These are phyloP conservation scores for Scomberomorus guttatus DNA, from an alignment of 2,797 vertebrate species.

Conservation along the genomic window DNA sequence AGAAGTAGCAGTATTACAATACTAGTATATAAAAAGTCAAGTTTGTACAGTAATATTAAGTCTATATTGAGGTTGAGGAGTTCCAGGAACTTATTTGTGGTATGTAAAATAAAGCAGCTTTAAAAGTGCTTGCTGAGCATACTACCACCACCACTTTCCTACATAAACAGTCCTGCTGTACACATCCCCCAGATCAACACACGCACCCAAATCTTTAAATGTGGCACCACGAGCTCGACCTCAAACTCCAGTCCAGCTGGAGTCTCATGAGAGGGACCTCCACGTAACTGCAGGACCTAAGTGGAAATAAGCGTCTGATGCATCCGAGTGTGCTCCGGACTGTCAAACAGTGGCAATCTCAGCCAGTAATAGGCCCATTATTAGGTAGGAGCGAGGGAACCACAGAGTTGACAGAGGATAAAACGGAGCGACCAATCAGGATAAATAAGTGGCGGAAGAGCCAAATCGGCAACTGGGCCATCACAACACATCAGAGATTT, in stretches of 20 bases:
- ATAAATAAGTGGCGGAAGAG: slow-evolving; percentile 81
- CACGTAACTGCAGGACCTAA: slow-evolving; percentile 29
- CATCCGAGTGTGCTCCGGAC: slow-evolving; percentile 50
- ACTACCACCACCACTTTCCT: slow-evolving; percentile 5
- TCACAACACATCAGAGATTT: slow-evolving; percentile 73
- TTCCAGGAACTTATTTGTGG: background rate
- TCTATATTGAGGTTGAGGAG: background rate
- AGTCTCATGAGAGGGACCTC: slow-evolving; percentile 33
- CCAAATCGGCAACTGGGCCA: slow-evolving; percentile 78
- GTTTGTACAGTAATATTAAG: background rate
- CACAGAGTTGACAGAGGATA: slow-evolving; percentile 67
- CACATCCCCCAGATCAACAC: background rate
- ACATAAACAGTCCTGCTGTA: slow-evolving; percentile 7
- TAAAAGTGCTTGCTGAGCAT: slow-evolving; percentile 23
- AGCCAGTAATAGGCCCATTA: slow-evolving; percentile 77
- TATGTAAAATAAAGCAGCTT: background rate
- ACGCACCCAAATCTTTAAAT: slow-evolving; percentile 18
- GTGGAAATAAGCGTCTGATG: slow-evolving; percentile 42
- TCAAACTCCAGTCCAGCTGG: slow-evolving; percentile 30
- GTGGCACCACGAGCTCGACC: slow-evolving; percentile 21
- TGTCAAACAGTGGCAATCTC: slow-evolving; percentile 65
- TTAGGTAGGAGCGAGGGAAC: slow-evolving; percentile 61
- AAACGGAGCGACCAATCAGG: slow-evolving; percentile 64
- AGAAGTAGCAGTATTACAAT: background rate
- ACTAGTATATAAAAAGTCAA: background rate